Conservation (phyloP, 2,888 invertebrate genomes). For the Dorcus parallelipipedus region DNA sequence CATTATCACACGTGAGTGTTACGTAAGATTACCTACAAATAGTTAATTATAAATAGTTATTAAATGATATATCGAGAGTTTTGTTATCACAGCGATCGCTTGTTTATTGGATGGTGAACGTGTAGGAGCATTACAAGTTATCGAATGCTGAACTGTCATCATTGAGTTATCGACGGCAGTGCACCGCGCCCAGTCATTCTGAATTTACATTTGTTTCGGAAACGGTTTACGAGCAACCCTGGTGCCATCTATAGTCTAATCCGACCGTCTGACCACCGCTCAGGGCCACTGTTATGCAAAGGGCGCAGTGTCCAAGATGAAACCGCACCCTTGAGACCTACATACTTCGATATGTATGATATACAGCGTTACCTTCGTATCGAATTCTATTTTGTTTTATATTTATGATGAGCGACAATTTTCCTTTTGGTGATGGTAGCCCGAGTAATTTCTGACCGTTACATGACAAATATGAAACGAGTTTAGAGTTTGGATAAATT, state of each 20-base stretch:
- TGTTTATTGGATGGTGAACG: conserved; percentile 26
- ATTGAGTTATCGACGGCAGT: conserved; percentile 44
- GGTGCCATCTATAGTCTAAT: conserved; percentile 51
- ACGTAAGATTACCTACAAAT: background rate
- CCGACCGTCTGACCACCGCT: conserved; percentile 45
- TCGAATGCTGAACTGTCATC: conserved; percentile 47
- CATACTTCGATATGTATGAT: conserved; percentile 44
- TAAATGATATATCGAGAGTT: background rate
- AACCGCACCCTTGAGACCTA: conserved; percentile 37
- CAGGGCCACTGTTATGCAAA: conserved; percentile 29
- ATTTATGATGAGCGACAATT: background rate
- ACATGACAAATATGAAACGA: no score
- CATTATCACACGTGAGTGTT: no score
- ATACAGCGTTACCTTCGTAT: conserved; percentile 39
- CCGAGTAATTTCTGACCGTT: background rate
- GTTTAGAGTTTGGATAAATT: no score
- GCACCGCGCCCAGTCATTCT: conserved; percentile 41
- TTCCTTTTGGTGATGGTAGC: background rate
- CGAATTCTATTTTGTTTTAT: conserved; percentile 1
- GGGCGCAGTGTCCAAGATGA: conserved; percentile 42
- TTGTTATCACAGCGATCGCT: conserved; percentile 9
- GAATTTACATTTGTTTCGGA: conserved; percentile 47
- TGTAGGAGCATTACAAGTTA: conserved; percentile 44
- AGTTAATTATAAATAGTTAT: background rate
- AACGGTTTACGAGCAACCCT: conserved; percentile 43